A percentile compares a stretch with the other conserved stretches of the same genome.
Conservation (phyloP, 92 coral and sea anemone genomes). For the Zoanthus gigantus region DNA sequence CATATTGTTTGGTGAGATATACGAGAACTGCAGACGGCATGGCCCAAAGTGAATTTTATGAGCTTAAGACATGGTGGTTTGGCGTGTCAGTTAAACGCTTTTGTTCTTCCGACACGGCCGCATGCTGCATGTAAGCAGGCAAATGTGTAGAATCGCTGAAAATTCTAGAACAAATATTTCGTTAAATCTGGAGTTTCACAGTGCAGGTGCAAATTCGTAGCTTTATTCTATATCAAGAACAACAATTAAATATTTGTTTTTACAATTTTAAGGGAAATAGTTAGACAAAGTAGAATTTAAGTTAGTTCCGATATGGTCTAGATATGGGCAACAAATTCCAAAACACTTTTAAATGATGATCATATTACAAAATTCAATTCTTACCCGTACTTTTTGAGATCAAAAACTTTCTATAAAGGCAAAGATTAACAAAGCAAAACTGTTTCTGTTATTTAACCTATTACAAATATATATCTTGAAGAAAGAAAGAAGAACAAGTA, state of each 20-base stretch:
- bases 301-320: conserved; percentile 30
- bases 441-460: not conserved
- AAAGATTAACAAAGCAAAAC: not conserved
- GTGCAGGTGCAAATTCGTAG: not conserved
- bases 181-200: not conserved
- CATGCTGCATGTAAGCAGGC: too few species aligned
- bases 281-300: conserved; percentile 2
- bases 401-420: not conserved
- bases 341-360: not conserved
- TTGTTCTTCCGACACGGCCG: not conserved
- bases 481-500: not conserved
- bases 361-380: not conserved
- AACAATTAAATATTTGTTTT: not conserved
- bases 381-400: not conserved
- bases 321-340: not conserved
- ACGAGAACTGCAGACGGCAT: not conserved
- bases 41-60: not conserved
- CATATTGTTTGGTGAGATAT: conserved; percentile 19
- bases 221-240: not conserved
- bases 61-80: not conserved
- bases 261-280: not conserved
- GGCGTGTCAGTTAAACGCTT: not conserved
- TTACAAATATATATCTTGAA: not conserved
- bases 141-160: not conserved
- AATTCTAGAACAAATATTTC: not conserved